Evolutionary conservation across 1,140 invertebrate genomes (phyloP).

Genomic region (Drosophila athabasca): DNA sequence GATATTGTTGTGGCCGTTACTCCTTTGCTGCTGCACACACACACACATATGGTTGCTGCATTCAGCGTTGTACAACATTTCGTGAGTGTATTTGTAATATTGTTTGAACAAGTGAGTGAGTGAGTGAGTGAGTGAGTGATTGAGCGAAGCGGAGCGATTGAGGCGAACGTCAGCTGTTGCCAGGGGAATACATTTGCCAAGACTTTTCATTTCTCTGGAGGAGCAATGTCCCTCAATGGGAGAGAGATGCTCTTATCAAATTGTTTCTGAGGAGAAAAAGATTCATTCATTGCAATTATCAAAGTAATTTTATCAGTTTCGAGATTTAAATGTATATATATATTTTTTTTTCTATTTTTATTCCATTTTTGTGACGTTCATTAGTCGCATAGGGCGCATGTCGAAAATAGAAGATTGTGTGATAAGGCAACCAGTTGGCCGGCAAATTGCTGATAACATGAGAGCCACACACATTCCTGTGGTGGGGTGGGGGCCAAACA

Average conservation of each 20-base stretch:
- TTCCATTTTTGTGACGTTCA: conserved; percentile 32
- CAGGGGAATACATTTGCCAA: background rate
- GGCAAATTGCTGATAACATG: conserved; percentile 23
- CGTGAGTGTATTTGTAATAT: conserved; percentile 14
- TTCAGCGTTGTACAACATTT: conserved; percentile 36
- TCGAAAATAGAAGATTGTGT: conserved; percentile 33
- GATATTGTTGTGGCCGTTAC: conserved; percentile 22
- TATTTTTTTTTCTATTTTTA: conserved; percentile 10
- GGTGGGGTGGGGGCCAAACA: too few relatives aligned
- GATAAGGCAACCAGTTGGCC: conserved; percentile 30
- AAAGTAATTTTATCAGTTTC: conserved; percentile 38
- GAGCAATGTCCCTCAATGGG: too few relatives aligned
- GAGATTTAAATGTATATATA: conserved; percentile 18
- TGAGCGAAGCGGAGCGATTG: conserved; percentile 1
- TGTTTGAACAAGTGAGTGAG: conserved; percentile 14
- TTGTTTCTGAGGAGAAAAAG: conserved; percentile 6
- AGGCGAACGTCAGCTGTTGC: conserved; percentile 17
- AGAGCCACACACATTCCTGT: too few relatives aligned
- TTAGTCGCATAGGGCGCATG: conserved; percentile 38
- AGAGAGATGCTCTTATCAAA: conserved; percentile 6
- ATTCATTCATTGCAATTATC: conserved; percentile 37
- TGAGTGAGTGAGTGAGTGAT: conserved; percentile 15
- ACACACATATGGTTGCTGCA: conserved; percentile 15
- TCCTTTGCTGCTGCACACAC: conserved; percentile 22
- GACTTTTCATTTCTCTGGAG: too few relatives aligned